Evolutionary conservation across 2,888 invertebrate genomes (phyloP).

Genomic region (Zaprionus lineosus): DNA sequence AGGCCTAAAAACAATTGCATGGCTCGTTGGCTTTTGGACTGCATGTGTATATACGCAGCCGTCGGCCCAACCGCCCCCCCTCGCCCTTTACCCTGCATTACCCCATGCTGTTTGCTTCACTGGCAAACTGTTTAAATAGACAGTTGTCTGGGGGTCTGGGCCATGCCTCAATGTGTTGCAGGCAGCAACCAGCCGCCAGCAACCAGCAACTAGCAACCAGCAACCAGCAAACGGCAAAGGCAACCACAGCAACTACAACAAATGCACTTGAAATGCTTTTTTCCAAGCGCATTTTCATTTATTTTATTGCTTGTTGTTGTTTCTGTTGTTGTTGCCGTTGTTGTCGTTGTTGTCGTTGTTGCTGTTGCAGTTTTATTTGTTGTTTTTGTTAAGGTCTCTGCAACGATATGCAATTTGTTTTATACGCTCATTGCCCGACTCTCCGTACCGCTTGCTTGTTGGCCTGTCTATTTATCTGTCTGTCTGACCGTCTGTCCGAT

Average conservation of each 20-base stretch:
- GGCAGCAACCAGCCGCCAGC: conserved; percentile 13
- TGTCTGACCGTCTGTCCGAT: conserved; percentile 22
- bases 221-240: conserved; percentile 12
- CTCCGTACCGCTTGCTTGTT: conserved; percentile 13
- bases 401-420: conserved; percentile 68
- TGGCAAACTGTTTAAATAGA: conserved; percentile 52
- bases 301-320: conserved; percentile 53
- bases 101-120: conserved; percentile 3
- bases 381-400: conserved; percentile 33
- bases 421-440: conserved; percentile 65
- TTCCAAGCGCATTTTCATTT: conserved; percentile 62
- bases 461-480: conserved; percentile 9
- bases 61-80: background rate
- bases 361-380: conserved; percentile 15
- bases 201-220: too few relatives aligned
- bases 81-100: background rate
- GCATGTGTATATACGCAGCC: conserved; percentile 10
- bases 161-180: conserved; percentile 41
- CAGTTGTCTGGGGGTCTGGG: conserved; percentile 57
- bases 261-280: conserved; percentile 66
- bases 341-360: background rate
- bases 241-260: conserved; percentile 14
- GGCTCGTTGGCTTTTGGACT: conserved; percentile 59
- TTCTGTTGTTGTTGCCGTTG: conserved; percentile 1
- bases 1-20: conserved; percentile 68